These are phyloP conservation scores for Heliconius hewitsoni DNA, from an alignment of 1,140 invertebrate species.

Conservation along the genomic window DNA sequence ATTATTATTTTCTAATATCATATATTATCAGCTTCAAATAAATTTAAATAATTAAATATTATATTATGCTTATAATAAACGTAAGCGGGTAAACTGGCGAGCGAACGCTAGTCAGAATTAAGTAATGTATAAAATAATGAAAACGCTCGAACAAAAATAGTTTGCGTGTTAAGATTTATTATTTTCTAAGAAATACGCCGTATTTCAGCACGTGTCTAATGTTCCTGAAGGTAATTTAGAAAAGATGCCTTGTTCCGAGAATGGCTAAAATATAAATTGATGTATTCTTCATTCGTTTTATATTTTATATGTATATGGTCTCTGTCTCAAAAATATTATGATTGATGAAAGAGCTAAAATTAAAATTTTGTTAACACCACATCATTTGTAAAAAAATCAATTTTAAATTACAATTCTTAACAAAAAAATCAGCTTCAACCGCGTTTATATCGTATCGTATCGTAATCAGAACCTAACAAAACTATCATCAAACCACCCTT, in stretches of 20 bases:
- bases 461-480: too few species aligned
- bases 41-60: too few species aligned
- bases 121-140: constrained; percentile 7
- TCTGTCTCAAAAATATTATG: neutral
- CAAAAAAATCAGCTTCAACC: too few species aligned
- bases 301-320: neutral
- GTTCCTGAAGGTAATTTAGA: constrained; percentile 19
- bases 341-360: neutral
- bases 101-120: neutral
- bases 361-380: neutral
- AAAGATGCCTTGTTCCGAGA: neutral
- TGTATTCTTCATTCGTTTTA: neutral
- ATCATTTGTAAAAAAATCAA: too few species aligned
- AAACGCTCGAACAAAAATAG: constrained; percentile 38
- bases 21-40: too few species aligned
- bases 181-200: constrained; percentile 21
- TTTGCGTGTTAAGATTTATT: constrained; percentile 45
- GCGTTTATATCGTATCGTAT: too few species aligned
- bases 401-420: too few species aligned
- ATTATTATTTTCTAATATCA: too few species aligned
- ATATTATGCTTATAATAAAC: too few species aligned
- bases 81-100: too few species aligned
- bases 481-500: too few species aligned
- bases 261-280: neutral
- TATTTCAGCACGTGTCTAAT: constrained; percentile 33